phyloP scores from a whole-genome alignment of 2,888 invertebrate genomes.

The Meteorus cinctellus region DNA sequence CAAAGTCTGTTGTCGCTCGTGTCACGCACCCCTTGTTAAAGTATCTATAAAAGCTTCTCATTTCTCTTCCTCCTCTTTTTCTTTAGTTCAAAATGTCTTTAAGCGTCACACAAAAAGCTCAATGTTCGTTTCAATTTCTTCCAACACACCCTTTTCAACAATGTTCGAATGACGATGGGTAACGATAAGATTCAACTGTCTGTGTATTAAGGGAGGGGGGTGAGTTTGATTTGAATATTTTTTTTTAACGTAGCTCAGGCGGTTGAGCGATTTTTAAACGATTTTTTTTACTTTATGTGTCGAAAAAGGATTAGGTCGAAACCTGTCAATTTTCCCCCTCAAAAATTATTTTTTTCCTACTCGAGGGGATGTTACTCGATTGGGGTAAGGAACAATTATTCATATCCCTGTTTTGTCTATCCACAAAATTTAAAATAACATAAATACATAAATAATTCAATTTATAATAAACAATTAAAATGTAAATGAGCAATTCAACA shows the following conservation, averaged over 20 bases:
- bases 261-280: neutral
- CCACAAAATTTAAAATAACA: no score
- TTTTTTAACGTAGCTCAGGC: neutral
- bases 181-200: neutral
- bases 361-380: no score
- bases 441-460: no score
- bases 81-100: neutral
- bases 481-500: no score
- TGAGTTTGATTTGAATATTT: neutral
- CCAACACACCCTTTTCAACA: neutral
- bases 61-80: conserved; percentile 15
- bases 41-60: conserved; percentile 3
- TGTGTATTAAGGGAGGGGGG: neutral
- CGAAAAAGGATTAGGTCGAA: no score
- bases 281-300: neutral
- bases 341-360: no score
- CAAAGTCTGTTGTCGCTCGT: neutral
- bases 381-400: no score
- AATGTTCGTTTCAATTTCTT: conserved; percentile 21
- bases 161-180: neutral
- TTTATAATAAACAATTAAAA: no score
- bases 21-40: conserved; percentile 21
- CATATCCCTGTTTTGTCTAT: no score
- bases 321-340: no score
- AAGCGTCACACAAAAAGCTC: conserved; percentile 23